Conservation (phyloP, 1,140 invertebrate species). For the Philotrypesis tridentata region DNA sequence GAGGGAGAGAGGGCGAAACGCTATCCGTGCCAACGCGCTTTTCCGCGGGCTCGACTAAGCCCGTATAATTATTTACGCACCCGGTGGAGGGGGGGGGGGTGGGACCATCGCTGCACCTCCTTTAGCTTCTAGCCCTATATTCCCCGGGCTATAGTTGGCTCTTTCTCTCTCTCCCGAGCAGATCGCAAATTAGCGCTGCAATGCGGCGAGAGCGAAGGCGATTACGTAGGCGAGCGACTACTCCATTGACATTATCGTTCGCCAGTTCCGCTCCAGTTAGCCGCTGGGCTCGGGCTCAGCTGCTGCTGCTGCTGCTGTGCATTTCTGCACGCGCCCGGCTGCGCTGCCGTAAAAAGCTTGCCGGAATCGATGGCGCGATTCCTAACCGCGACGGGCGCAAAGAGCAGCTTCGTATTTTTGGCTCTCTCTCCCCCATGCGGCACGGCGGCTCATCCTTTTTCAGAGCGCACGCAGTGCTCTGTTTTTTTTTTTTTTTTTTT, state of each 20-base stretch:
- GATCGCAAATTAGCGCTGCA: slow-evolving; percentile 51
- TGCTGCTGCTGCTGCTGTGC: background rate
- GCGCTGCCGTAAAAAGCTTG: background rate
- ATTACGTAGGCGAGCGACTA: slow-evolving; percentile 1
- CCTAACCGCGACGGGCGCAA: background rate
- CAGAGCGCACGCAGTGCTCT: no score
- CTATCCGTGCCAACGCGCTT: background rate
- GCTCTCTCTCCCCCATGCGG: no score
- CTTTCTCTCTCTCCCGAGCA: no score
- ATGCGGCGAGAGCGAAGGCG: slow-evolving; percentile 36
- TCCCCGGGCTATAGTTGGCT: slow-evolving; percentile 22
- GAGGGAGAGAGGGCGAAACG: no score
- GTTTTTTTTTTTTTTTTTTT: no score
- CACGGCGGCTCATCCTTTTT: background rate
- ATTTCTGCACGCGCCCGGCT: background rate
- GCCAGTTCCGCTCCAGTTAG: slow-evolving; percentile 25
- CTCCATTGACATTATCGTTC: slow-evolving; percentile 26
- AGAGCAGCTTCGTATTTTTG: background rate
- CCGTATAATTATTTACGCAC: background rate
- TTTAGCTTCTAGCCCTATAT: slow-evolving; percentile 43
- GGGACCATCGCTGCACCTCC: background rate
- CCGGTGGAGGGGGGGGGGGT: no score
- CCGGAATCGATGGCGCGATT: background rate
- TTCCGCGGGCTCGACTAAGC: background rate
- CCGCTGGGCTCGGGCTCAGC: background rate